Percentiles rank a stretch among this genome's conserved stretches.
Conservation (phyloP, 1,140 invertebrate genomes). For the Orussus abietinus region DNA sequence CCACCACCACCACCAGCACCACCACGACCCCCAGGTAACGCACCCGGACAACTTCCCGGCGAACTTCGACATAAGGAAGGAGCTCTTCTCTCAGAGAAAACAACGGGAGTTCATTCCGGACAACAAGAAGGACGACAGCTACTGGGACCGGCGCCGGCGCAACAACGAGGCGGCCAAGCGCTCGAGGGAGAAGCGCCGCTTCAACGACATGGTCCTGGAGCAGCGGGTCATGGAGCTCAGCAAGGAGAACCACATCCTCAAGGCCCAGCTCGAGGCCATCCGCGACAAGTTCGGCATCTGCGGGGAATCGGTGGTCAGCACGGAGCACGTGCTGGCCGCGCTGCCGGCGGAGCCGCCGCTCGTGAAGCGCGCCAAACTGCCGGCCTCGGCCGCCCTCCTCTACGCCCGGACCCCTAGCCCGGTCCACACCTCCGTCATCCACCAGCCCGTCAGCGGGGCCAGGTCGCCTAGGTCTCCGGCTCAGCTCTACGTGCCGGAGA, state of each 20-base stretch:
- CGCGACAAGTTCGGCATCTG: slow-evolving; percentile 91
- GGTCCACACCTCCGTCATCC: slow-evolving; percentile 65
- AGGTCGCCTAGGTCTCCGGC: slow-evolving; percentile 46
- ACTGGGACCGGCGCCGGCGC: slow-evolving; percentile 91
- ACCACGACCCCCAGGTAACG: slow-evolving; percentile 26
- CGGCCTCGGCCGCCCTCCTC: slow-evolving; percentile 44
- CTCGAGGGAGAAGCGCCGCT: slow-evolving; percentile 89
- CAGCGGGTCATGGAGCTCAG: slow-evolving; percentile 89
- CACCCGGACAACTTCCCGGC: slow-evolving; percentile 38
- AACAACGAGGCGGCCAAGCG: slow-evolving; percentile 96
- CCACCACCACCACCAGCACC: slow-evolving; percentile 28
- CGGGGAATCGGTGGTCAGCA: slow-evolving; percentile 78
- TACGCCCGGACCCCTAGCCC: slow-evolving; percentile 62
- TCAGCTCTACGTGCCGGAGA: slow-evolving; percentile 41
- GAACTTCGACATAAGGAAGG: slow-evolving; percentile 64
- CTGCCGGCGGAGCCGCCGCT: slow-evolving; percentile 79
- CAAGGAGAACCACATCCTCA: slow-evolving; percentile 90
- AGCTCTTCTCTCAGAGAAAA: slow-evolving; percentile 82
- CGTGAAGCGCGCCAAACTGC: slow-evolving; percentile 74
- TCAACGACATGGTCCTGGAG: slow-evolving; percentile 96
- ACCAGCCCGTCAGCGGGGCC: slow-evolving; percentile 53
- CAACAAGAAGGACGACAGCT: slow-evolving; percentile 94
- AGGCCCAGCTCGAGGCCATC: slow-evolving; percentile 87
- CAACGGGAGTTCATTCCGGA: slow-evolving; percentile 96
- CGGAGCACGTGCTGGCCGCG: slow-evolving; percentile 82